phyloP scores from a whole-genome alignment of 1,140 invertebrate genomes.

The Drosophila triauraria region DNA sequence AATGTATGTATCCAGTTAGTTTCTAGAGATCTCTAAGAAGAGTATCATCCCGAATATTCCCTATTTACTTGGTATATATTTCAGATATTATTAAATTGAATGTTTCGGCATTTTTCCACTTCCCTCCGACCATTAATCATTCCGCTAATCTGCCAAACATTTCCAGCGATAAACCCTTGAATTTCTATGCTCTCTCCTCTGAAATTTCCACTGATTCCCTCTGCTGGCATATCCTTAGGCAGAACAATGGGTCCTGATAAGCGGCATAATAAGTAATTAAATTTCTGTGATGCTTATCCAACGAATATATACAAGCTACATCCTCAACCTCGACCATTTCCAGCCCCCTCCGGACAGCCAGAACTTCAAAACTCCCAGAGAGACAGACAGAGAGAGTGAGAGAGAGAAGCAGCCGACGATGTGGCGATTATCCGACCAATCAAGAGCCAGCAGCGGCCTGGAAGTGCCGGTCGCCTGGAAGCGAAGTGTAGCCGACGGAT shows the following conservation, averaged over 20 bases:
- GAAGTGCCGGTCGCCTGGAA: constrained; percentile 55
- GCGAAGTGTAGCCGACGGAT: constrained; percentile 52
- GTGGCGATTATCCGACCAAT: constrained; percentile 77
- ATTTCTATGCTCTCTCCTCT: constrained; percentile 28
- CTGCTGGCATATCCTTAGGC: constrained; percentile 29
- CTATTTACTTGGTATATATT: background rate
- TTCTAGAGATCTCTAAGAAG: background rate
- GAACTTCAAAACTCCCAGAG: constrained; percentile 45
- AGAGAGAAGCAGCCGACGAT: background rate
- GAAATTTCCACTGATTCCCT: constrained; percentile 16
- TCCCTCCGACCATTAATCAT: constrained; percentile 32
- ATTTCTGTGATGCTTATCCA: constrained; percentile 67
- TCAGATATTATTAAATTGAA: background rate
- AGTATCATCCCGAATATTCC: background rate
- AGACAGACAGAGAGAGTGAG: background rate
- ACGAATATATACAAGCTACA: constrained; percentile 4
- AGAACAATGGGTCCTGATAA: constrained; percentile 61
- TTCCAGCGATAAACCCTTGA: constrained; percentile 38
- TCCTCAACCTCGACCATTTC: constrained; percentile 8
- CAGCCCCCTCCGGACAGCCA: background rate
- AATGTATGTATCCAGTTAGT: background rate
- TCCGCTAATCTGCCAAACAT: constrained; percentile 17
- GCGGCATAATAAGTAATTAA: constrained; percentile 72
- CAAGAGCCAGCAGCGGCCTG: constrained; percentile 35
- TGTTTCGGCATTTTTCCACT: background rate